A percentile compares a stretch with the other conserved stretches of the same genome.
phyloP scores from a whole-genome alignment of 2,888 invertebrate genomes.

The Hyposoter didymator region DNA sequence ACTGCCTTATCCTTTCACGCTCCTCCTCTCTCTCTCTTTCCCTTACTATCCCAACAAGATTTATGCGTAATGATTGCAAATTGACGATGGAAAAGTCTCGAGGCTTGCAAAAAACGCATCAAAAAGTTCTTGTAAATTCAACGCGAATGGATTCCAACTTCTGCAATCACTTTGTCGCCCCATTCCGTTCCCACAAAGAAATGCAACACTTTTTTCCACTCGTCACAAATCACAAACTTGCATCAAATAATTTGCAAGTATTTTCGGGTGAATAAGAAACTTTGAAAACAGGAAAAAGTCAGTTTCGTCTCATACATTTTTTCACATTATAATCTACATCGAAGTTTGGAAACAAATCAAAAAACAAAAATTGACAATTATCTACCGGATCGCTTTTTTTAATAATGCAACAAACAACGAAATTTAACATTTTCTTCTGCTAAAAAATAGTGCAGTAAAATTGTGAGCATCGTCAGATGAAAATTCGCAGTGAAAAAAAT shows the following conservation, averaged over 20 bases:
- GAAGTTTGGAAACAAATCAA: neutral
- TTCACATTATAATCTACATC: neutral
- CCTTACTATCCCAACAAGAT: conserved; percentile 62
- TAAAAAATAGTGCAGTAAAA: neutral
- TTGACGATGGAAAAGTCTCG: conserved; percentile 73
- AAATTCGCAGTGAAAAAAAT: neutral
- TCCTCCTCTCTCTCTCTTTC: neutral
- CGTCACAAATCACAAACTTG: conserved; percentile 10
- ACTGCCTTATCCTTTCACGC: conserved; percentile 6
- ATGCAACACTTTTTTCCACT: neutral
- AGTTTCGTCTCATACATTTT: neutral
- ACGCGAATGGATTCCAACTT: neutral
- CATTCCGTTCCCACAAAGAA: neutral
- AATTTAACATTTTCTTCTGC: neutral
- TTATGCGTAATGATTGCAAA: conserved; percentile 75
- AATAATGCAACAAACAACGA: neutral
- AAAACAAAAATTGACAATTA: no score
- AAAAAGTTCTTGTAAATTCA: conserved; percentile 32
- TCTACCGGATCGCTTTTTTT: neutral
- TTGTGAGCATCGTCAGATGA: neutral
- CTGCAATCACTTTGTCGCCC: conserved; percentile 21
- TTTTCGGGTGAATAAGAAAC: neutral
- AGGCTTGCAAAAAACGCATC: conserved; percentile 28
- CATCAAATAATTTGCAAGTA: conserved; percentile 17
- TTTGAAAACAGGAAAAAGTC: neutral